Evolutionary conservation across 2,113 vertebrate genomes (phyloP).

Genomic region (Aviceda subcristata): DNA sequence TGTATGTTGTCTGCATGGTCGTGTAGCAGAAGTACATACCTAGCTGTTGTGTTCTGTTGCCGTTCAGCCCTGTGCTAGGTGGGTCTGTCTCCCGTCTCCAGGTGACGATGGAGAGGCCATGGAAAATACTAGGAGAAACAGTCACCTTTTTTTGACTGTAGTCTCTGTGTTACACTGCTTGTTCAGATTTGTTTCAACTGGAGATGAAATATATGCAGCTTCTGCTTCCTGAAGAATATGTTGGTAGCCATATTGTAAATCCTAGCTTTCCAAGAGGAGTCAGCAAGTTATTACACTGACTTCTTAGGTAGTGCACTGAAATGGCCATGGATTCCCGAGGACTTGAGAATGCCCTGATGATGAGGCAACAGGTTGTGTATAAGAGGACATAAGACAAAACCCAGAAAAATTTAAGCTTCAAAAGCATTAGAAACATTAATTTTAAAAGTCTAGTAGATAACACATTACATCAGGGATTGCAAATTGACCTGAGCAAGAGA

Average conservation of each 20-base stretch:
- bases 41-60: fast-evolving
- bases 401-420: neutral
- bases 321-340: fast-evolving
- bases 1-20: neutral
- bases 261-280: neutral
- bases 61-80: neutral
- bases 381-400: neutral
- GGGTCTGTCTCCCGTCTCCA: neutral
- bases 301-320: neutral
- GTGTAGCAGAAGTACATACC: fast-evolving
- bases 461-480: neutral
- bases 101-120: fast-evolving
- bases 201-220: neutral
- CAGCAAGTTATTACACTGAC: neutral
- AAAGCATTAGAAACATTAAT: neutral
- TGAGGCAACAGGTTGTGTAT: neutral
- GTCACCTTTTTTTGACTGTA: neutral
- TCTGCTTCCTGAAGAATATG: neutral
- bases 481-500: neutral
- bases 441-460: neutral
- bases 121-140: neutral
- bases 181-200: neutral
- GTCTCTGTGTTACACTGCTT: fast-evolving
- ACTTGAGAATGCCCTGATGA: fast-evolving
- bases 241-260: neutral